Base-by-base conservation (phyloP, 2,113 vertebrate genomes). In the Boulengeromyrus knoepffleri region DNA sequence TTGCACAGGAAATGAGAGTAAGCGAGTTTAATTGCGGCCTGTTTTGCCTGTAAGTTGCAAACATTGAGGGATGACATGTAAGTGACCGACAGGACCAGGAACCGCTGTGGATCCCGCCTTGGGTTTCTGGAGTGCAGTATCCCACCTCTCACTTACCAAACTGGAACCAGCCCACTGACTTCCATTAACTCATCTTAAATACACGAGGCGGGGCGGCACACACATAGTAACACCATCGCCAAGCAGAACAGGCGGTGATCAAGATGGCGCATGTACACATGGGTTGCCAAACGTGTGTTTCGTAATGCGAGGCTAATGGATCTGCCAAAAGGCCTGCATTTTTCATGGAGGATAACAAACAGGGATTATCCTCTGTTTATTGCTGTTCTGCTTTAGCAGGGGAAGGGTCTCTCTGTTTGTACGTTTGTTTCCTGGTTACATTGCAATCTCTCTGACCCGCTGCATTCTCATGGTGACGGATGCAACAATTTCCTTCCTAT, bases 321-420 rank as follows among this genome's bases (percentile, higher is more conserved):
- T 53, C 27, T 87, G 85, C 46, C 24, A 36, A 49, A 53, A 52
- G 47, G 39, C 85, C 39, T 85, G 83, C 45, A 42, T 47, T 85
- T 85, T 36, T 52, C 46, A 36, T 87, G 85, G 85, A 87, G 85
- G 85, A 36, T 27, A 52, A 49, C 49, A 87, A 87, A 87, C 85
- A 50, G 24, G 12, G 85, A 87, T 87, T 87, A 46, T 87, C 10
- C 47, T 31, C 39, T n/a, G 46, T 52, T 85, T 85, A 85, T 47
- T 85, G 36, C 17, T 12, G 83, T 85, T 52, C n/a, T 46, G 5
- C 19, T 47, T 45, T 85, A 52, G 45, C 21, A 24, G 46, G 0
- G 5, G 47, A 87, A 52, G 5, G 85, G 45, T 27, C 10, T 87
- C 15, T 86, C 46, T 87, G 85, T 87, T 87, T 87, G 85, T 13